Base-by-base conservation (phyloP, 2,888 invertebrate species). In the Andrena dorsata region DNA sequence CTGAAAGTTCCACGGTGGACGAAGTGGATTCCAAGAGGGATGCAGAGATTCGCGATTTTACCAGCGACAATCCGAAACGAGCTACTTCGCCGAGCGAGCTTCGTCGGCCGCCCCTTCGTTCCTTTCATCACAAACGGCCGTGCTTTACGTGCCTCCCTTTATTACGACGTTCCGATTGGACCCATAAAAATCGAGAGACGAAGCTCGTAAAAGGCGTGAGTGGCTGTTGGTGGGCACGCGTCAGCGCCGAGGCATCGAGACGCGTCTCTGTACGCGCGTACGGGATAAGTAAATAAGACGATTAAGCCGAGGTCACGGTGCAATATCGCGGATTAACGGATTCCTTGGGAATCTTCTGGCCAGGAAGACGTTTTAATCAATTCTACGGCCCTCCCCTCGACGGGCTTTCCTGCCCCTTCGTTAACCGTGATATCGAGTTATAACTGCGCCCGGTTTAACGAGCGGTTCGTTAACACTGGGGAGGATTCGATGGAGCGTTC, bases 141-240 rank as follows among this genome's bases (percentile, higher is more conserved):
- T 20, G 6, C 32, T 56, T 28, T 41, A 58, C 26, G 64, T 16
- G n/a, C 53, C 5, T 6, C 7, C 35, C 13, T 16, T 71, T 71
- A 23, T 51, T 51, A 47, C 32, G 5, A 4, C 47, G 53, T 61
- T 71, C 47, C 53, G 66, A 78, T 80, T 80, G 56, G 32, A 30
- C 8, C 66, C 20, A 80, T 80, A 80, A 80, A 56, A 80, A 80
- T 78, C 61, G 28, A 61, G 61, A 35, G 47, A 71, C 61, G 60
- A 23, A 56, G 35, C 56, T 61, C 80, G 26, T 78, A 80, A 78
- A 78, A 30, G 1, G 16, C 10, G 30, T 23, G 56, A 20, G 23
- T 28, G 23, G 20, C 51, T 47, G 49, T 26, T 3, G 20, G 23
- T 10, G 13, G 7, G 6, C 13, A 51, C 6, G 64, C 35, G 49